These are phyloP conservation scores for Steatocranus sp. DNA, from an alignment of 2,797 vertebrate genomes.

Conservation along the genomic window DNA sequence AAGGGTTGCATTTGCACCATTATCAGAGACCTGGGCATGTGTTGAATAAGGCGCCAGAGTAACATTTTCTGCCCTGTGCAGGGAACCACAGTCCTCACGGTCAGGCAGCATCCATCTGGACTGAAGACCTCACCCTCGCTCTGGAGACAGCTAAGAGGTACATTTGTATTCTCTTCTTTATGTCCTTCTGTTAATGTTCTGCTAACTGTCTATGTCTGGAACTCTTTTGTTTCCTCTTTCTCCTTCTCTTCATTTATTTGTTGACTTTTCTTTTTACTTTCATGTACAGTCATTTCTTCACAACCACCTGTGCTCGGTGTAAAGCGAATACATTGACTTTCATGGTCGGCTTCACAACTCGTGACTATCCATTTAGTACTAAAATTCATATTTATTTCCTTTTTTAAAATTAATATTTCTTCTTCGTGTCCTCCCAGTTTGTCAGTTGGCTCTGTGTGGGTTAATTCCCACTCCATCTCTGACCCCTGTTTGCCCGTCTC, in stretches of 20 bases:
- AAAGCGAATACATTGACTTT: background rate
- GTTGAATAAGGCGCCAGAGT: background rate
- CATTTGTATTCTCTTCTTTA: background rate
- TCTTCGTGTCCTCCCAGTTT: constrained; percentile 63
- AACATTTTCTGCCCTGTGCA: constrained; percentile 8
- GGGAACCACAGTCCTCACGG: constrained; percentile 80
- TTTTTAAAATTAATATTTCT: background rate
- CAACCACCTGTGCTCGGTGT: background rate
- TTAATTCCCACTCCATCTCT: constrained; percentile 81
- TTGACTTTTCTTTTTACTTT: background rate
- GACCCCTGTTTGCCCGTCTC: constrained; percentile 81
- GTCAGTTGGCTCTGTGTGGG: constrained; percentile 81
- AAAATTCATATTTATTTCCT: background rate
- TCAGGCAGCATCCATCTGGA: constrained; percentile 84
- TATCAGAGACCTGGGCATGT: background rate
- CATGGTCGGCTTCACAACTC: background rate
- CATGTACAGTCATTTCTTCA: background rate
- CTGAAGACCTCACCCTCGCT: constrained; percentile 83
- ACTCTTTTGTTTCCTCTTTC: no score
- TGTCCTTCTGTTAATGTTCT: background rate
- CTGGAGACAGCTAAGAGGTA: constrained; percentile 84
- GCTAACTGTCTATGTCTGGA: background rate
- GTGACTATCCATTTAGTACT: background rate
- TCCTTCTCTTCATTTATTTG: accelerated
- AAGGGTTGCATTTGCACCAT: accelerated